Conservation (phyloP, 2,797 vertebrate species). For the Hephaestus fuliginosus region DNA sequence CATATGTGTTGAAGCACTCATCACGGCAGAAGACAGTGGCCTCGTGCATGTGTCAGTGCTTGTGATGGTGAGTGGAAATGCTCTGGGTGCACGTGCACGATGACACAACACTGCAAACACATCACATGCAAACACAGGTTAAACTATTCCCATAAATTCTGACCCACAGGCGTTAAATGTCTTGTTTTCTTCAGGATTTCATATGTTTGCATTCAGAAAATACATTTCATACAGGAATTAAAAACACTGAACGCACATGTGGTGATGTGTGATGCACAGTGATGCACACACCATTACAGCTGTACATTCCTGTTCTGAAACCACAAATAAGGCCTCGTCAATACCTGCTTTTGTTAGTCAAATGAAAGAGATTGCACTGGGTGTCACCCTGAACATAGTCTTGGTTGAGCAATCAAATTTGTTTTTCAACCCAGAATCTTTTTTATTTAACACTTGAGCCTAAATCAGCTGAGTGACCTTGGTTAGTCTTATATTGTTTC, state of each 20-base stretch:
- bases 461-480: background rate
- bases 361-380: background rate
- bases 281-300: background rate
- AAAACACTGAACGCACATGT: background rate
- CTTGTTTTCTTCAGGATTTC: background rate
- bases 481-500: background rate
- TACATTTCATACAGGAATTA: background rate
- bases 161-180: background rate
- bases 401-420: background rate
- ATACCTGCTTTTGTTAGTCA: slow-evolving; percentile 5
- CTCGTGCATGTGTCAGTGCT: background rate
- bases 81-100: background rate
- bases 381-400: background rate
- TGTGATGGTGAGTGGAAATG: background rate
- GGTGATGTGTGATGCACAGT: no score
- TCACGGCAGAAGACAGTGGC: slow-evolving; percentile 11
- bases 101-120: background rate
- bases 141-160: background rate
- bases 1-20: background rate
- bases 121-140: background rate
- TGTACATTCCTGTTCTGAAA: background rate
- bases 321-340: background rate
- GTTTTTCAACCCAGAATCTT: background rate
- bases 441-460: background rate
- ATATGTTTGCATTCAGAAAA: background rate